phyloP scores from a whole-genome alignment of 2,113 vertebrate species.

The Albula goreensis region DNA sequence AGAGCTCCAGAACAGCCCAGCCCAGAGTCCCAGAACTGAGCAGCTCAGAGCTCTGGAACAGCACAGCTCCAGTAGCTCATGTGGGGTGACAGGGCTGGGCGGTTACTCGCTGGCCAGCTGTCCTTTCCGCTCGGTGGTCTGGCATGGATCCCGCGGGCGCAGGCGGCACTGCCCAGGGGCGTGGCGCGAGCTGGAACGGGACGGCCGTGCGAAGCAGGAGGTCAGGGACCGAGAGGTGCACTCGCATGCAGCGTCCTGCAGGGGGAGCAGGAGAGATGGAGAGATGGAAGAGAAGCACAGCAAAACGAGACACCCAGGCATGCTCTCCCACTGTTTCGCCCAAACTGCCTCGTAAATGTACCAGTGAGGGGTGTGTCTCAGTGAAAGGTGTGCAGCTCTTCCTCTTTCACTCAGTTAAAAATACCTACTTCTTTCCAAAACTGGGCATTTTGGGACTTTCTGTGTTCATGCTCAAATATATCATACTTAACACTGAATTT shows the following conservation, averaged over 20 bases:
- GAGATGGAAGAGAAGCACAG: background rate
- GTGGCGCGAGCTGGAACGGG: conserved; percentile 73
- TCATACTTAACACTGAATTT: too few species aligned
- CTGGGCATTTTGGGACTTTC: too few species aligned
- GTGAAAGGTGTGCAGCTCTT: too few species aligned
- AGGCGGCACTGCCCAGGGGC: conserved; percentile 80
- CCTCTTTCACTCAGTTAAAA: too few species aligned
- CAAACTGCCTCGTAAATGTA: too few species aligned
- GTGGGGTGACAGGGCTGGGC: background rate
- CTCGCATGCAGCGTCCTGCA: conserved; percentile 84
- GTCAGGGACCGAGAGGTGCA: conserved; percentile 84
- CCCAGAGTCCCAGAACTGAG: background rate
- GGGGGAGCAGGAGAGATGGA: conserved; percentile 22
- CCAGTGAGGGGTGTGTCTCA: too few species aligned
- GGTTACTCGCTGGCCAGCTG: conserved; percentile 63
- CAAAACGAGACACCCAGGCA: background rate
- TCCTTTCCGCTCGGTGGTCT: conserved; percentile 64
- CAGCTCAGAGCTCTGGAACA: background rate
- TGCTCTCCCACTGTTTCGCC: too few species aligned
- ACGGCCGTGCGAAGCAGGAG: conserved; percentile 84
- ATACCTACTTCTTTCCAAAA: too few species aligned
- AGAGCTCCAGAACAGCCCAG: background rate
- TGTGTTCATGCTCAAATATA: background rate
- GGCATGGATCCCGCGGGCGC: conserved; percentile 63
- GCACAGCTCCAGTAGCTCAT: background rate